Base-by-base conservation (phyloP, 2,888 invertebrate species). In the Morinoia aosen region DNA sequence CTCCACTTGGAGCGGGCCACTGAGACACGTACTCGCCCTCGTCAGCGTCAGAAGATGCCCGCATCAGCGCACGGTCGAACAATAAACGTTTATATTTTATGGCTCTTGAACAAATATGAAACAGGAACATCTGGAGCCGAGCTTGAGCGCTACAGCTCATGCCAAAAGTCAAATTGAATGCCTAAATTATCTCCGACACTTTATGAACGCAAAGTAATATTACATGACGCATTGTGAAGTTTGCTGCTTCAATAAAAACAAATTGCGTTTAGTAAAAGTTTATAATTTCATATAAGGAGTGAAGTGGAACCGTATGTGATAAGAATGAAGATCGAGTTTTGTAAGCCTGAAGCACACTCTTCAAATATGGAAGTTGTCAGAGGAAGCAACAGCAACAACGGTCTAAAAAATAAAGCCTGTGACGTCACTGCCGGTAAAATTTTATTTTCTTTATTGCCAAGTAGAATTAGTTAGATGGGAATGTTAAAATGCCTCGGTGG, bases 101-200 rank as follows among this genome's bases (percentile, higher is more conserved):
- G 90, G 90, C 40, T 90, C 90, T 40, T 90, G 90, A 11, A 90
- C 90, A 48, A 90, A 90, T 90, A 90, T 90, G 14, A 90, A 90
- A 40, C 48, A 48, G 39, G 90, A 48, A 90, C 90, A 90, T 16
- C 90, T 90, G 48, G 40, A 90, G 90, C 16, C 33, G 33, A 33
- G 76, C 76, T 76, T 16, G 33, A 16, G 76, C 8, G 76, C 76
- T 76, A 33, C 76, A 76, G 76, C 76, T 76, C 76, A 16, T 76
- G 76, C 33, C 76, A 3, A 8, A 76, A 76, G 76, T 61, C 76
- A 76, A 76, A 76, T 76, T 76, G 19, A 33, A 76, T 25, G 8
- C 25, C 2, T 76, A 19, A 76, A 76, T 33, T 76, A 33, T 76
- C 76, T 76, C 25, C 76, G 76, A 76, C 8, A 33, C 76, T 64